Evolutionary conservation across 2,797 vertebrate species (phyloP).

Genomic region (Coccyzus lansbergi): DNA sequence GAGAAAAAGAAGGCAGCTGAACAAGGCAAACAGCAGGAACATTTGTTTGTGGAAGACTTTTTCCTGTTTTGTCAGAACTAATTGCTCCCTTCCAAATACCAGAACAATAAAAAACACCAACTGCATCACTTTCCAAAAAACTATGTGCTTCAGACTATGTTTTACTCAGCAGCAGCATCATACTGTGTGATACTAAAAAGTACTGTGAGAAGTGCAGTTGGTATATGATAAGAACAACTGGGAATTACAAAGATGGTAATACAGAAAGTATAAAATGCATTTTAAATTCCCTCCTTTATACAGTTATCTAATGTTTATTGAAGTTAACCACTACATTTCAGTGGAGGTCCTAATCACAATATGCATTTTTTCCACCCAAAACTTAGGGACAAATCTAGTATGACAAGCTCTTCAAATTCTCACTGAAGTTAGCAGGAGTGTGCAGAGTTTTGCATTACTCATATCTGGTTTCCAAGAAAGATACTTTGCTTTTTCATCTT

Average conservation of each 20-base stretch:
- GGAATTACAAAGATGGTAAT: neutral
- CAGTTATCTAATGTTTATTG: neutral
- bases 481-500: neutral
- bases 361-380: neutral
- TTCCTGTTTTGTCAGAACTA: neutral
- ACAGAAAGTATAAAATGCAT: neutral
- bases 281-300: neutral
- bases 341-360: neutral
- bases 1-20: slow-evolving; percentile 18
- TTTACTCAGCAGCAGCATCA: neutral
- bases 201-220: neutral
- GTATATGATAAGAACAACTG: neutral
- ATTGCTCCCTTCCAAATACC: neutral
- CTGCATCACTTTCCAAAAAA: neutral
- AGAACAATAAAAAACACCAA: neutral
- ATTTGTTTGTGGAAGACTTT: neutral
- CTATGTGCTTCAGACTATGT: neutral
- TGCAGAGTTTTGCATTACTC: neutral
- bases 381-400: neutral
- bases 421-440: neutral
- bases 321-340: neutral
- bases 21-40: neutral
- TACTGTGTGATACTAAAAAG: neutral
- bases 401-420: neutral
- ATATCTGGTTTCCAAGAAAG: neutral